phyloP scores from a whole-genome alignment of 2,113 vertebrate species.

The Menidia beryllina region DNA sequence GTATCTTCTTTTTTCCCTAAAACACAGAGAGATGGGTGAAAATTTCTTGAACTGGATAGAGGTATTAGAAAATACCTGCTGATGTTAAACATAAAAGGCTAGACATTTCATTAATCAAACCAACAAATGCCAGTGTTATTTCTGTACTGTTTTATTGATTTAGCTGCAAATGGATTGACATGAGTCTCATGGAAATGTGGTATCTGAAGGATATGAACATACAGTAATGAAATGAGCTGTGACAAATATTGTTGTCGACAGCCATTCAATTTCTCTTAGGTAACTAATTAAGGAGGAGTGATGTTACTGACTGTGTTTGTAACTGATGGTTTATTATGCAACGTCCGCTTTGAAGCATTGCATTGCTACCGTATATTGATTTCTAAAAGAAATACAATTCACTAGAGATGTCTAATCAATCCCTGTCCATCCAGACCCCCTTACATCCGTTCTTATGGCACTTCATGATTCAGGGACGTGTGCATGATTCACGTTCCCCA shows the following conservation, averaged over 20 bases:
- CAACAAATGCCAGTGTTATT: neutral
- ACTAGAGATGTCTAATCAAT: slow-evolving; percentile 1
- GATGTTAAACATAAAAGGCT: neutral
- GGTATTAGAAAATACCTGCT: neutral
- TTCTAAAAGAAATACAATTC: neutral
- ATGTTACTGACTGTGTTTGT: neutral
- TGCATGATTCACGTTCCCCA: neutral
- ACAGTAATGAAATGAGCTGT: slow-evolving; percentile 18
- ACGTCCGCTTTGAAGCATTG: slow-evolving; percentile 6
- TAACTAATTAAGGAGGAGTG: neutral
- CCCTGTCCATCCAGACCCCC: neutral
- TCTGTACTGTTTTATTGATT: slow-evolving; percentile 30
- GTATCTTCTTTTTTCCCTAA: no score
- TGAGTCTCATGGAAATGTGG: slow-evolving; percentile 15
- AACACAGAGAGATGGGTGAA: no score
- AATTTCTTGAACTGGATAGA: no score
- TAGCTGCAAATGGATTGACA: slow-evolving; percentile 1
- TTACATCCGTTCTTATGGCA: slow-evolving; percentile 1
- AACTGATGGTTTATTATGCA: neutral
- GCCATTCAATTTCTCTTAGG: neutral
- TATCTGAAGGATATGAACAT: slow-evolving; percentile 9
- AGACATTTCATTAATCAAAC: neutral
- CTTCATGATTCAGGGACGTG: neutral
- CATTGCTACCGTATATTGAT: neutral
- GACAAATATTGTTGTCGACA: slow-evolving; percentile 5